Conservation (phyloP, 2,797 vertebrate genomes). For the Meriones psammophilus region DNA sequence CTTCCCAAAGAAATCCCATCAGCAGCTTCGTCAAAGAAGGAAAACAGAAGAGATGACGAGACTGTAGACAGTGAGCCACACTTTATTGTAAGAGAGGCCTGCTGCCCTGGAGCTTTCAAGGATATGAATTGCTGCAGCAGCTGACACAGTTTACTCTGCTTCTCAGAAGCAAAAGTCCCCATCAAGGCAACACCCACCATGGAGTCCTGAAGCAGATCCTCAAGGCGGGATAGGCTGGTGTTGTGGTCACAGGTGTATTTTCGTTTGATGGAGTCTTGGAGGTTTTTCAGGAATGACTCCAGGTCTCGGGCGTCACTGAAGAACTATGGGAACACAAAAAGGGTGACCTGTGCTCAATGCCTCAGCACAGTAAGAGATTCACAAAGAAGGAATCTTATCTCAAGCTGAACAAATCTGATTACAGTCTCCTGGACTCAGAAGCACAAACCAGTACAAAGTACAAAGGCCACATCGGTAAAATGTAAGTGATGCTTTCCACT, state of each 20-base stretch:
- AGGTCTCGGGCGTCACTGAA: slow-evolving; percentile 95
- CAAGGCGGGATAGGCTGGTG: slow-evolving; percentile 95
- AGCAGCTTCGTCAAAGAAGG: slow-evolving; percentile 57
- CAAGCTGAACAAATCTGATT: neutral
- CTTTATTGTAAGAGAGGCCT: neutral
- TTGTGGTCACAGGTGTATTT: slow-evolving; percentile 97
- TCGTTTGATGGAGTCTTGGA: slow-evolving; percentile 97
- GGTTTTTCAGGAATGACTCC: slow-evolving; percentile 94
- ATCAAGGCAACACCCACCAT: slow-evolving; percentile 92
- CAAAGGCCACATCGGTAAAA: neutral
- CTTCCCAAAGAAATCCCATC: slow-evolving; percentile 40
- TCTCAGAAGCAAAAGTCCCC: slow-evolving; percentile 73
- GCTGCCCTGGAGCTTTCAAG: slow-evolving; percentile 65
- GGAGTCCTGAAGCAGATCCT: slow-evolving; percentile 98
- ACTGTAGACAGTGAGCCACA: slow-evolving; percentile 31
- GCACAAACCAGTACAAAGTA: neutral
- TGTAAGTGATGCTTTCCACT: neutral
- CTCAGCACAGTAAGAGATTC: neutral
- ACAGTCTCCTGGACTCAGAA: neutral
- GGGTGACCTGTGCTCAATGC: neutral
- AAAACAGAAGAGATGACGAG: slow-evolving; percentile 44
- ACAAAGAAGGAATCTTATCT: neutral
- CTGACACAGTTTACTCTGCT: slow-evolving; percentile 65
- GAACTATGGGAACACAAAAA: slow-evolving; percentile 89
- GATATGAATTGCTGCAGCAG: slow-evolving; percentile 58